Base-by-base conservation (phyloP, 2,113 vertebrate species). In the Pogonocichla stellata region DNA sequence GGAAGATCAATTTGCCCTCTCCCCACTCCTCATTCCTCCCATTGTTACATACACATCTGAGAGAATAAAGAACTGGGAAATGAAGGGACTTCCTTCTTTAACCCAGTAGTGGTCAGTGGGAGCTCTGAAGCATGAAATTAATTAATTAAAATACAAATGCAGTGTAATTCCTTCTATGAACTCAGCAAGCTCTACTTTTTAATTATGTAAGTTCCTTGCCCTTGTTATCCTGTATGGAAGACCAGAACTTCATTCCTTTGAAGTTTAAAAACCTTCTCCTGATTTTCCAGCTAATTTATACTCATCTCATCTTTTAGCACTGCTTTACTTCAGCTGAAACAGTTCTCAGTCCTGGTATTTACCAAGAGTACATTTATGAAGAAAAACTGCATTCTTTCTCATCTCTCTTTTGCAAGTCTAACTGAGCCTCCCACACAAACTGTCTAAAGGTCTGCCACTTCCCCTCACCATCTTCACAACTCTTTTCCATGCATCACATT, bases 111-210 rank as follows among this genome's bases (percentile, higher is more conserved):
- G 96, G 96, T 95, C 96, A 95, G 94, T 93, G 60, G 72, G 80
- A 95, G 80, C 94, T 96, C 91, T 96, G 96, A 91, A 93, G 95
- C 96, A 97, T 97, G 91, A 96, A 97, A 96, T 93, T 95, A 97
- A 97, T 97, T 96, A 97, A 96, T 96, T 96, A 96, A 96, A 97
- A 94, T 92, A 96, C 71, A 97, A 95, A 95, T 71, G 75, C 77
- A 93, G n/a, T 88, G 60, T 67, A 94, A 90, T 94, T 95, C 91
- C 86, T 93, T 64, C 80, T 88, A 96, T 93, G 96, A 95, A 93
- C 86, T 84, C 92, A 67, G 64, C 43, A 94, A 92, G 83, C 72
- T 94, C 88, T 78, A 67, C 72, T 95, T 88, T 94, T 96, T 93
- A 96, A 96, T 94, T 96, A 97, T 96, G 94, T 80, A 96, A 96